Evolutionary conservation across 2,113 vertebrate species (phyloP).

Genomic region (Rhinichthys klamathensis): DNA sequence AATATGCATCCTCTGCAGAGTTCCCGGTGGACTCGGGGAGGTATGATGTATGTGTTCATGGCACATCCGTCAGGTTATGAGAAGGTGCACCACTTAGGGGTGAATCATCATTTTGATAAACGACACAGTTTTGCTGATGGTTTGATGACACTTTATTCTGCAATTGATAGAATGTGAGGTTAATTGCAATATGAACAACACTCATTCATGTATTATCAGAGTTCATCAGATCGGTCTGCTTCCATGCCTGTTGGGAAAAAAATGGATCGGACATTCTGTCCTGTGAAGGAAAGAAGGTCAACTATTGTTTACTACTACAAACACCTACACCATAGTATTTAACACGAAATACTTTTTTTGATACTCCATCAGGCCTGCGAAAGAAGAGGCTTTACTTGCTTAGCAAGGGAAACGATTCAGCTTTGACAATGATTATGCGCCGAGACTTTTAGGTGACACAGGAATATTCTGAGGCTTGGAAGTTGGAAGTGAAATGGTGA

Average conservation of each 20-base stretch:
- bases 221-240: not conserved
- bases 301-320: not conserved
- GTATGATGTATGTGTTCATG: conserved; percentile 34
- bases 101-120: not conserved
- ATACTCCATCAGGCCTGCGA: not conserved
- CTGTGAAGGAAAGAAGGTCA: not conserved
- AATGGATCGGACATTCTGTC: not conserved
- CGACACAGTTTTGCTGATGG: conserved; percentile 10
- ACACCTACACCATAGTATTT: not conserved
- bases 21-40: conserved; percentile 25
- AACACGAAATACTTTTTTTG: not conserved
- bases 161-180: not conserved
- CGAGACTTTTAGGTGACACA: not conserved
- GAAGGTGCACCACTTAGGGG: conserved; percentile 12
- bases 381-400: not conserved
- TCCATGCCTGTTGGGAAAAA: not conserved
- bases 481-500: not conserved
- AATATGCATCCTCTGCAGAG: conserved; percentile 26
- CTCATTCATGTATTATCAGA: not conserved
- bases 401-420: not conserved
- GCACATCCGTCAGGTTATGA: not conserved
- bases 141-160: conserved; percentile 1
- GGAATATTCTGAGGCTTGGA: not conserved
- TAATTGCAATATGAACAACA: not conserved
- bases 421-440: not conserved